A percentile compares a stretch with the other conserved stretches of the same genome.
These are phyloP conservation scores for Leucophenga maculata DNA, from an alignment of 2,888 invertebrate species.

Conservation along the genomic window DNA sequence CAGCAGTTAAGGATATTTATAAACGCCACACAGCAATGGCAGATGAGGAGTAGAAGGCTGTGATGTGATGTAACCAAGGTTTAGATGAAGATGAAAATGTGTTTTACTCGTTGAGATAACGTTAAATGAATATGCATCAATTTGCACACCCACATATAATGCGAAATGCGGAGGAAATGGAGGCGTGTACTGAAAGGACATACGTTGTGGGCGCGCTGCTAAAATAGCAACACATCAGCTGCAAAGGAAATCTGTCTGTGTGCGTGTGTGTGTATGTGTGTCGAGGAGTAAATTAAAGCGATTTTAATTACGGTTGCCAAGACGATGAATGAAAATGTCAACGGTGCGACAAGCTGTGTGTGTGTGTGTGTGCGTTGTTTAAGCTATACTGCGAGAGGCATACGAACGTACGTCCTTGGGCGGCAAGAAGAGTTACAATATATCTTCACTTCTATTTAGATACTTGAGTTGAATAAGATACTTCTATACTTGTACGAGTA, in stretches of 20 bases:
- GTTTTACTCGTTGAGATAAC: conserved; percentile 59
- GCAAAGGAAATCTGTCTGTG: conserved; percentile 28
- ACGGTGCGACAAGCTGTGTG: conserved; percentile 37
- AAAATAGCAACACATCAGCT: conserved; percentile 30
- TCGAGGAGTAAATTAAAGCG: conserved; percentile 67
- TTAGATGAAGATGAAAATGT: conserved; percentile 39
- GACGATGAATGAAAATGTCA: conserved; percentile 68
- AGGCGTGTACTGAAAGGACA: conserved; percentile 23
- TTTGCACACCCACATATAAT: conserved; percentile 63
- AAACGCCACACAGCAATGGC: conserved; percentile 12
- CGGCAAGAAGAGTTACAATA: background rate
- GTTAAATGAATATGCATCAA: conserved; percentile 66
- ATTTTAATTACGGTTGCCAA: conserved; percentile 69
- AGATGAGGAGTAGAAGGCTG: no score
- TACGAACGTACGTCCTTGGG: background rate
- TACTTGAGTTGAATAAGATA: no score
- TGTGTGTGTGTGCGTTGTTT: no score
- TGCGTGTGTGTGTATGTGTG: conserved; percentile 40
- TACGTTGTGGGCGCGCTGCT: background rate
- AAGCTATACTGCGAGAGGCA: background rate
- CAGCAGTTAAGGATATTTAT: background rate
- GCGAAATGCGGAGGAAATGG: conserved; percentile 44
- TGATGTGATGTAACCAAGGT: conserved; percentile 19
- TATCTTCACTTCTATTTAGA: no score
- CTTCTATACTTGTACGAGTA: no score